These are phyloP conservation scores for Heliconius congener DNA, from an alignment of 1,140 invertebrate species.

Conservation along the genomic window DNA sequence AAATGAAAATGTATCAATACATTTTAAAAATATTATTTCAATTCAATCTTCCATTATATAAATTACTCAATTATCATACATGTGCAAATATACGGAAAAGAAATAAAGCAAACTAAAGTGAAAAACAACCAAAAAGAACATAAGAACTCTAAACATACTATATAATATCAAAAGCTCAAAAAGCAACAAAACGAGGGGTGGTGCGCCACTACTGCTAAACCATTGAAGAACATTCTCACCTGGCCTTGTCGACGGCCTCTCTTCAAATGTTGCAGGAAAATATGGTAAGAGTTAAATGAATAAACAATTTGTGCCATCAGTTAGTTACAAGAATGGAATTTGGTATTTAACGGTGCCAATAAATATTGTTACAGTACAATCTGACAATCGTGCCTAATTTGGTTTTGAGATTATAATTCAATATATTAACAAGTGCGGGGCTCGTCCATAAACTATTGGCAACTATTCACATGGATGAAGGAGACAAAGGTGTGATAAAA, in stretches of 20 bases:
- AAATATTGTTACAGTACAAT: conserved; percentile 38
- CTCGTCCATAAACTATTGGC: no score
- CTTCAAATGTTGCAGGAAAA: conserved; percentile 64
- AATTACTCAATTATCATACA: background rate
- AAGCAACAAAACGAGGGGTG: conserved; percentile 21
- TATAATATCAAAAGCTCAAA: conserved; percentile 15
- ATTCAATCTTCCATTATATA: no score
- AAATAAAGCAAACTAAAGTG: conserved; percentile 1
- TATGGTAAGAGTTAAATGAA: conserved; percentile 54
- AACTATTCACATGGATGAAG: no score
- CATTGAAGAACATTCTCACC: conserved; percentile 52
- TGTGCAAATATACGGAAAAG: background rate
- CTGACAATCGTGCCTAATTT: conserved; percentile 45
- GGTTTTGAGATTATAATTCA: conserved; percentile 31
- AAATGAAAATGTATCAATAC: conserved; percentile 4
- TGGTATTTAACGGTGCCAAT: conserved; percentile 45
- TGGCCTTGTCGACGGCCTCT: conserved; percentile 47
- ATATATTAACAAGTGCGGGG: background rate
- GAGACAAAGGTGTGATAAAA: no score
- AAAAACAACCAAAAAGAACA: background rate
- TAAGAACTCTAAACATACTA: background rate
- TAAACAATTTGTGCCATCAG: conserved; percentile 55
- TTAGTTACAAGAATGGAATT: conserved; percentile 38
- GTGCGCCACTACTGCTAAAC: conserved; percentile 20
- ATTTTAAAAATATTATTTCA: background rate